phyloP scores from a whole-genome alignment of 2,888 invertebrate species.

The Ophion ventricosus region DNA sequence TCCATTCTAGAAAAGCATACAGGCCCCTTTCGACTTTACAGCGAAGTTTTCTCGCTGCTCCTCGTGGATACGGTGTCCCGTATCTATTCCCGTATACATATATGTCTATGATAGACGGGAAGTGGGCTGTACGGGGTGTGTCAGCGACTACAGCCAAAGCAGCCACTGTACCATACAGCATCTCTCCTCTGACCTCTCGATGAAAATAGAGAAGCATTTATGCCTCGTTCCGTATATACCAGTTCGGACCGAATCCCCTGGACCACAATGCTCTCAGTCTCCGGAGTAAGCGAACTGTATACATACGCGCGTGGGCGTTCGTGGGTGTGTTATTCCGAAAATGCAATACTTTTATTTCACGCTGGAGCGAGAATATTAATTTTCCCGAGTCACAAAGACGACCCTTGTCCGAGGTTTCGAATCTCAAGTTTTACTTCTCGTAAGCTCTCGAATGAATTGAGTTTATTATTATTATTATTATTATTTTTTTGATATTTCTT shows the following conservation, averaged over 20 bases:
- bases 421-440: conserved; percentile 11
- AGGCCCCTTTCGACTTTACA: conserved; percentile 75
- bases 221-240: conserved; percentile 19
- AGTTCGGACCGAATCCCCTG: conserved; percentile 36
- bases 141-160: conserved; percentile 67
- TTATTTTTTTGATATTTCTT: conserved; percentile 1
- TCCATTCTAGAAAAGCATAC: conserved; percentile 75
- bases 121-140: conserved; percentile 80
- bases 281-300: conserved; percentile 47
- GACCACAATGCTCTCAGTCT: conserved; percentile 57
- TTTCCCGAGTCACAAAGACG: conserved; percentile 41
- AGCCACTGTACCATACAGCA: conserved; percentile 51
- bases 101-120: conserved; percentile 70
- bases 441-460: not conserved
- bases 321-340: conserved; percentile 65
- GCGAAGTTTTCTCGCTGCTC: conserved; percentile 53
- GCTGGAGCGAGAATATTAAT: conserved; percentile 37
- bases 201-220: conserved; percentile 57
- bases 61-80: conserved; percentile 52
- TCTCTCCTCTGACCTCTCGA: conserved; percentile 29
- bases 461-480: not conserved
- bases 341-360: conserved; percentile 49
- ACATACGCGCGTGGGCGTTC: conserved; percentile 60
- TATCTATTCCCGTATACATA: conserved; percentile 63
- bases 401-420: conserved; percentile 18